Conservation (phyloP, 1,140 invertebrate species). For the Aphelenchoides besseyi region DNA sequence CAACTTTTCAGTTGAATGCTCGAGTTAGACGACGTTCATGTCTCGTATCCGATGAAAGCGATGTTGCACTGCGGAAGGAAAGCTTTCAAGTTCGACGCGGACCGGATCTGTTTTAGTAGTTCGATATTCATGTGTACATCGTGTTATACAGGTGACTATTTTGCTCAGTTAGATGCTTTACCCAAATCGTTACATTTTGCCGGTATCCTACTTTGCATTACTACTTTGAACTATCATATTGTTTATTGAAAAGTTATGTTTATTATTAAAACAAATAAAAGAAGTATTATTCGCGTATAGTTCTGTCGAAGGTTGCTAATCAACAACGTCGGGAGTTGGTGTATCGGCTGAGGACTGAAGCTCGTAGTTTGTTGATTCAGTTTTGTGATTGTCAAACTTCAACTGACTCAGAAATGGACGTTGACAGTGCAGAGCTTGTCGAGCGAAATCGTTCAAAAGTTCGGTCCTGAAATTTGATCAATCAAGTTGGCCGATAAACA, state of each 20-base stretch:
- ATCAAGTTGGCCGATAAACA: too few relatives aligned
- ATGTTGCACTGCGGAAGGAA: slow-evolving; percentile 16
- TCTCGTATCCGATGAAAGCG: slow-evolving; percentile 5
- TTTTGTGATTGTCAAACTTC: too few relatives aligned
- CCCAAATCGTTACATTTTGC: background rate
- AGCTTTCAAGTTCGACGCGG: slow-evolving; percentile 26
- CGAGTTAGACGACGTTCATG: background rate
- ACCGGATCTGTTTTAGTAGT: slow-evolving; percentile 23
- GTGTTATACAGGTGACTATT: background rate
- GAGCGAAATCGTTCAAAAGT: background rate
- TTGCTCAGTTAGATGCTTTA: background rate
- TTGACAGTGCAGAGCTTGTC: background rate
- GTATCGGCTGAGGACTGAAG: too few relatives aligned
- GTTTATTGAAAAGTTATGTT: too few relatives aligned
- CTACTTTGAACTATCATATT: too few relatives aligned
- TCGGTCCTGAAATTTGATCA: background rate
- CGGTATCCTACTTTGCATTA: too few relatives aligned
- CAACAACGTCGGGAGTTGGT: too few relatives aligned
- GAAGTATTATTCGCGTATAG: background rate
- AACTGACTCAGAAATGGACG: too few relatives aligned
- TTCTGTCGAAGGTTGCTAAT: background rate
- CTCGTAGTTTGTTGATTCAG: too few relatives aligned
- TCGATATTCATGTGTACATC: background rate
- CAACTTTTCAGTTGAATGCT: background rate
- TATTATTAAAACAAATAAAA: too few relatives aligned